Conservation (phyloP, 2,888 invertebrate species). For the Amitus sp. region DNA sequence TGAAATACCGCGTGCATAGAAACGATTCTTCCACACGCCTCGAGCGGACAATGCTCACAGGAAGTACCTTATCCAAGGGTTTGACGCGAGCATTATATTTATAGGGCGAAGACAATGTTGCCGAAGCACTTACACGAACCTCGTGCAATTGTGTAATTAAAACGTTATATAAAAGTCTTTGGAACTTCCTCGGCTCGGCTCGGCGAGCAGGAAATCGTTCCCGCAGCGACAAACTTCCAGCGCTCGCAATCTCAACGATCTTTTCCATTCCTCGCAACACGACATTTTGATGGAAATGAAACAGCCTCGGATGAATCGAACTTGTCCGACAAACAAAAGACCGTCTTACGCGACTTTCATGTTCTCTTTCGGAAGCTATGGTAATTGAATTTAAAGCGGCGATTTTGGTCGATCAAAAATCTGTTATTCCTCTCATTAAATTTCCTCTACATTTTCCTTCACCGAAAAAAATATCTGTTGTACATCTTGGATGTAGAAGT, state of each 20-base stretch:
- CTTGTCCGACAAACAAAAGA: too few species aligned
- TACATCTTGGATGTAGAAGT: too few species aligned
- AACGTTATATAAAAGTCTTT: not conserved
- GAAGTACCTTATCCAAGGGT: conserved; percentile 21
- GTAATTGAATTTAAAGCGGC: too few species aligned
- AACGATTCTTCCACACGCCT: conserved; percentile 19
- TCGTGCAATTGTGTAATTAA: conserved; percentile 1
- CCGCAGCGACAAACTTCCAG: not conserved
- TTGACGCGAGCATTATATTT: conserved; percentile 20
- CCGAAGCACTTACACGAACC: not conserved
- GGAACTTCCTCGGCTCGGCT: not conserved
- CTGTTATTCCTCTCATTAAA: too few species aligned
- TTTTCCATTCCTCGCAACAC: too few species aligned
- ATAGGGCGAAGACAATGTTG: conserved; percentile 14
- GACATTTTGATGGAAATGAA: too few species aligned
- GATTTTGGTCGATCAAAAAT: too few species aligned
- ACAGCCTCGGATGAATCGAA: too few species aligned
- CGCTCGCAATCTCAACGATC: not conserved
- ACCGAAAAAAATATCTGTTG: too few species aligned
- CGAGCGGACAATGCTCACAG: conserved; percentile 18
- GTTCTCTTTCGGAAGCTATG: too few species aligned
- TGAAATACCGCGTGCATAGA: conserved; percentile 20
- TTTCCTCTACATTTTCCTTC: too few species aligned
- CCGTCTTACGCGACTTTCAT: too few species aligned
- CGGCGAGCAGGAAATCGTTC: not conserved